Evolutionary conservation across 2,888 invertebrate species (phyloP), one percentile per base, ranked within the genome.

Genomic region (Linhomoeus sp.): DNA sequence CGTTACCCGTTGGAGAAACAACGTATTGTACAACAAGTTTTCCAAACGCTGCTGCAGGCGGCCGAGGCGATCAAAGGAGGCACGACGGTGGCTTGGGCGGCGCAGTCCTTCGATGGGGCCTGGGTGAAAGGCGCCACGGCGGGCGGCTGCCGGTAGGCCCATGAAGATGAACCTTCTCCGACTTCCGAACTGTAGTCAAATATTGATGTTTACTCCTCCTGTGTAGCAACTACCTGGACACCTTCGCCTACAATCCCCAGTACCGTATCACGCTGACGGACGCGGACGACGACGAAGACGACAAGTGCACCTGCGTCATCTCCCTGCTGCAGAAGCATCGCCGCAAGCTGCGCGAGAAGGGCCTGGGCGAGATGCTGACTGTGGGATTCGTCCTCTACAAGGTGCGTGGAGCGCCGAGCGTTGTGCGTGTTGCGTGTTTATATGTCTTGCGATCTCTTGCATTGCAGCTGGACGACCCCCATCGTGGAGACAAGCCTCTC

Each of bases 301-400:
- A 59, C 37, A 0, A 82, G 62, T 90, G 90, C 71, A 92, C 90
- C 0, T 78, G 85, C 42, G 86, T 94, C 59, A 77, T 90, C 26
- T 88, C 84, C 0, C 73, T 94, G 3, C 88, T 92, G 88, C 94
- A 94, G 67, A 94, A 94, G 69, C 57, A 90, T 70, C 76, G 90
- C 26, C 76, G 90, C 53, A 79, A 83, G 3, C 78, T 84, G 60
- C 76, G 84, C 14, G 79, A 81, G 65, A 79, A 81, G 64, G 92
- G 92, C 1, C 76, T 81, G 35, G 61, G 58, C 50, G 90, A 92
- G 63, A 80, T 87, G 60, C 76, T 92, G 23, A 87, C 92, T 26
- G 81, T 97, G 52, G 97, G 94, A 49, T 97, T 90, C 70, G 87
- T 87, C 9, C 76, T 97, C 55, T 97, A 94, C 71, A 78, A 81